Percentiles rank a stretch among this genome's conserved stretches.
Evolutionary conservation across 2,888 invertebrate genomes (phyloP).

Genomic region (Hartigia nigra): DNA sequence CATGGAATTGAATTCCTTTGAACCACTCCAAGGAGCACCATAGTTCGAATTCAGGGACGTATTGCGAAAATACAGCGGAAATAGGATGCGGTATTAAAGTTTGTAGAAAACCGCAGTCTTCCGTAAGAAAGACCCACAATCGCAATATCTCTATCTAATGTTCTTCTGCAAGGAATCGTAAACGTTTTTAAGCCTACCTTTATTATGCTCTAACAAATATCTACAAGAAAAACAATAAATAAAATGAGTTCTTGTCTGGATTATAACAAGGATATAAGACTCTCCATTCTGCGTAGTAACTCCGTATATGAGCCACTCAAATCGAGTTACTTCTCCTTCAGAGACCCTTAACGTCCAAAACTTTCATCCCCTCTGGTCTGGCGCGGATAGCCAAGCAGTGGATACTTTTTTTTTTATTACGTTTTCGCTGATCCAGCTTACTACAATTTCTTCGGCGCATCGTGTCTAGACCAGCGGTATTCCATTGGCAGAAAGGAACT

Average conservation of each 20-base stretch:
- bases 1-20: conserved; percentile 19
- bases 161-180: background rate
- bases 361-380: background rate
- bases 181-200: background rate
- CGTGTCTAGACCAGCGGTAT: background rate
- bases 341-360: background rate
- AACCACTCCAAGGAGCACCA: background rate
- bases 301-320: background rate
- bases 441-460: conserved; percentile 34
- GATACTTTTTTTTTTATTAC: conserved; percentile 2
- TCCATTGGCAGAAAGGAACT: background rate
- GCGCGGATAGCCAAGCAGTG: background rate
- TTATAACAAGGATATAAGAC: background rate
- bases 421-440: conserved; percentile 17
- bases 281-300: background rate
- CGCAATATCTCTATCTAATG: background rate
- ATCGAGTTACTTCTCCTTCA: background rate
- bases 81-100: background rate
- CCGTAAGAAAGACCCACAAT: background rate
- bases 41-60: background rate
- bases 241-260: background rate
- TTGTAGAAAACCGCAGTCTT: background rate
- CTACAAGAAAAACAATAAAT: background rate
- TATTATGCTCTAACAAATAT: background rate
- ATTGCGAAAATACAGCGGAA: background rate